These are phyloP conservation scores for Scaptomyza montana DNA, from an alignment of 1,140 invertebrate genomes.

Conservation along the genomic window DNA sequence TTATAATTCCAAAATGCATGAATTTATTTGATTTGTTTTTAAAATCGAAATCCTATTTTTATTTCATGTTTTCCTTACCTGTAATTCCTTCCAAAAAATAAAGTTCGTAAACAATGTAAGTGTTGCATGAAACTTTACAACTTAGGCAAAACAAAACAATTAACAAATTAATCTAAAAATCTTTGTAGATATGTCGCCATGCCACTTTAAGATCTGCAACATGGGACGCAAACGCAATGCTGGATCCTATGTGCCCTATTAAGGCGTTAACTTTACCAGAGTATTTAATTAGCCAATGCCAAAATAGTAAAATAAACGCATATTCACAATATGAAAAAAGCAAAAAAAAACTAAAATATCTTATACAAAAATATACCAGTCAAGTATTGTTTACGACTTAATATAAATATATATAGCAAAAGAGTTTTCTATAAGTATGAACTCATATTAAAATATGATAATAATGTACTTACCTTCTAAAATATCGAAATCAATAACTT, in stretches of 20 bases:
- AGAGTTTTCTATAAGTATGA: slow-evolving; percentile 7
- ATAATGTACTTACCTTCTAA: slow-evolving; percentile 27
- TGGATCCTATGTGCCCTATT: slow-evolving; percentile 51
- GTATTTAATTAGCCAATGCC: slow-evolving; percentile 14
- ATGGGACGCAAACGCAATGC: slow-evolving; percentile 78
- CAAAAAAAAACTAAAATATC: slow-evolving; percentile 11
- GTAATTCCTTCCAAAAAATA: slow-evolving; percentile 26
- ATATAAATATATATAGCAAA: slow-evolving; percentile 26
- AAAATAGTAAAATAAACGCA: slow-evolving; percentile 34
- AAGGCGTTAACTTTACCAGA: slow-evolving; percentile 4
- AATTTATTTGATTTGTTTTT: not conserved
- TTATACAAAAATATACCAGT: slow-evolving; percentile 15
- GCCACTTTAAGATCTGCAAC: slow-evolving; percentile 81
- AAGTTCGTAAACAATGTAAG: slow-evolving; percentile 83
- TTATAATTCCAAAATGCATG: slow-evolving; percentile 20
- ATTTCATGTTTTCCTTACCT: slow-evolving; percentile 42
- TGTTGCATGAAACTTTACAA: slow-evolving; percentile 55
- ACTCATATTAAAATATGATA: slow-evolving; percentile 15
- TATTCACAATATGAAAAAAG: slow-evolving; percentile 9
- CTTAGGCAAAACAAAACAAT: not conserved
- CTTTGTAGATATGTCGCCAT: slow-evolving; percentile 72
- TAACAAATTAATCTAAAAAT: not conserved
- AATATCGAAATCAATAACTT: not conserved
- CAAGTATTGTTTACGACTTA: slow-evolving; percentile 42
- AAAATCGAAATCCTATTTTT: not conserved